A percentile compares a stretch with the other conserved stretches of the same genome.
Conservation (phyloP, 2,113 vertebrate species). For the Rhea americana region DNA sequence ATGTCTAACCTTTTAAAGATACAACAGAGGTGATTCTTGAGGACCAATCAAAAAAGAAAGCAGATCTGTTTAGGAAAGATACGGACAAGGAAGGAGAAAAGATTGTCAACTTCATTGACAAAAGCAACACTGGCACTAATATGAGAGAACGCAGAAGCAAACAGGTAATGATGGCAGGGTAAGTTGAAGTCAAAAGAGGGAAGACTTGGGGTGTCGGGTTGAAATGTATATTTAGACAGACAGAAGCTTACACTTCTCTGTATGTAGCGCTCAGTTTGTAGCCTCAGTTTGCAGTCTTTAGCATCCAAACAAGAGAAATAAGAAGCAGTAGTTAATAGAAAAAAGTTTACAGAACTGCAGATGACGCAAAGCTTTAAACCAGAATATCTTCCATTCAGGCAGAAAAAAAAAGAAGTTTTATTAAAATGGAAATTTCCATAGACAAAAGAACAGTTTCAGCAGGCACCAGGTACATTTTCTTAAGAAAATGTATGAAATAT, state of each 20-base stretch:
- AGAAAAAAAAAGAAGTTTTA: background rate
- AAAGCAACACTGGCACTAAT: background rate
- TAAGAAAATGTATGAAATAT: background rate
- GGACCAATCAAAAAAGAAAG: background rate
- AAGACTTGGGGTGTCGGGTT: background rate
- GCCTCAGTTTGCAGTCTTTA: background rate
- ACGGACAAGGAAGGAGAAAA: background rate
- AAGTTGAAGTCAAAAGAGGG: background rate
- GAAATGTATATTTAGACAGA: background rate
- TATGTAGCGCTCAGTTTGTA: background rate
- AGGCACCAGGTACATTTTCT: background rate
- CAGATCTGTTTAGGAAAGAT: background rate
- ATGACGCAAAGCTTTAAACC: background rate
- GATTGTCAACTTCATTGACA: background rate
- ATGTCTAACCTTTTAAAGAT: background rate
- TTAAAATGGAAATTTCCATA: background rate
- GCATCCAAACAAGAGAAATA: background rate
- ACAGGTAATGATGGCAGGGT: background rate
- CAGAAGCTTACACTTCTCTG: background rate
- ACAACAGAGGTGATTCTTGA: background rate
- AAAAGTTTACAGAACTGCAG: background rate
- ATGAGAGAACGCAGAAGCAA: background rate
- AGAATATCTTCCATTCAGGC: background rate
- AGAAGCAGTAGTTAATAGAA: background rate
- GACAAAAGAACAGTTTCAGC: background rate